Percentiles rank a stretch among this genome's conserved stretches.
Conservation (phyloP, 2,113 vertebrate genomes). For the Antennarius striatus region DNA sequence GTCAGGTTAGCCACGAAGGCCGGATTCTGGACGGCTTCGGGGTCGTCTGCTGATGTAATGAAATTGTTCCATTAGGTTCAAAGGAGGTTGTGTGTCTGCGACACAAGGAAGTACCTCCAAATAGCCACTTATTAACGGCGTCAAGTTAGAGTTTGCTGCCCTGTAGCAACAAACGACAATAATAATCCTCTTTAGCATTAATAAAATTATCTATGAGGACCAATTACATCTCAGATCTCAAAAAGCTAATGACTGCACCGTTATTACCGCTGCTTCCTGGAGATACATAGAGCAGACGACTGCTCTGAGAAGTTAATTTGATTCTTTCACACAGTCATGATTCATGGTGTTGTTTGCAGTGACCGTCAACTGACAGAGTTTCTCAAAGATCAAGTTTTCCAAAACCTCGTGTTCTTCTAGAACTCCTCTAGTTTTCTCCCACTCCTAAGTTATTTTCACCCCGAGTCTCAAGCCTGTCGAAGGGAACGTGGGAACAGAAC, state of each 20-base stretch:
- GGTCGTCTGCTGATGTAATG: slow-evolving; percentile 23
- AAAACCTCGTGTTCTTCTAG: slow-evolving; percentile 15
- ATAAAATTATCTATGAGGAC: slow-evolving; percentile 17
- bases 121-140: background rate
- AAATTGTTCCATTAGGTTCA: slow-evolving; percentile 35
- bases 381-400: slow-evolving; percentile 16
- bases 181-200: background rate
- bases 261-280: slow-evolving; percentile 3
- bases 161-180: background rate
- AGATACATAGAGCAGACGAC: background rate
- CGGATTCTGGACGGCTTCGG: slow-evolving; percentile 26
- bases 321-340: background rate
- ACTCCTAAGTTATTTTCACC: too few relatives aligned
- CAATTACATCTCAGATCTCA: background rate
- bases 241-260: background rate
- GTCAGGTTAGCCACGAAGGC: slow-evolving; percentile 17
- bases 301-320: background rate
- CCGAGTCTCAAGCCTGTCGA: too few relatives aligned
- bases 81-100: slow-evolving; percentile 12
- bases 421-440: background rate
- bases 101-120: background rate
- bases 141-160: slow-evolving; percentile 4
- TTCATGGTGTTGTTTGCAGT: slow-evolving; percentile 9
- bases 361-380: slow-evolving; percentile 26
- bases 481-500: background rate